phyloP scores from a whole-genome alignment of 2,888 invertebrate species.

The Drosophila paramelanica region DNA sequence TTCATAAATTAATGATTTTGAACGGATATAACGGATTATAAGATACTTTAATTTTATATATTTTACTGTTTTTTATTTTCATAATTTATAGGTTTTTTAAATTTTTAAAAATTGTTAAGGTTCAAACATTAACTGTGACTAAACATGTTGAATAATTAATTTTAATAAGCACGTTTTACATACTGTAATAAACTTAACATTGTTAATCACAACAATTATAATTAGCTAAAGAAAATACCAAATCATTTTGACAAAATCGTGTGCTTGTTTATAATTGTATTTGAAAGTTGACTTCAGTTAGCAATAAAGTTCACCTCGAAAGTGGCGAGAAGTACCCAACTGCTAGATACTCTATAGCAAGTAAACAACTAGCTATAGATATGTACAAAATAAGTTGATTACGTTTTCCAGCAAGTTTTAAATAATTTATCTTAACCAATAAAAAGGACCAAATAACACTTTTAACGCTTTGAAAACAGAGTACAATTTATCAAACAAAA shows the following conservation, averaged over 20 bases:
- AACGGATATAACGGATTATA: too few relatives aligned
- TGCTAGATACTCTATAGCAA: background rate
- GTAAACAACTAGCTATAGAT: background rate
- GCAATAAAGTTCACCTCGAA: background rate
- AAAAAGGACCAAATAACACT: background rate
- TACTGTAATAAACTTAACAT: too few relatives aligned
- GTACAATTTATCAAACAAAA: conserved; percentile 1
- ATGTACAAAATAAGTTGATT: too few relatives aligned
- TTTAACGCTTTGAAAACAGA: background rate
- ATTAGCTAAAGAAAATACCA: background rate
- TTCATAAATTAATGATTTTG: too few relatives aligned
- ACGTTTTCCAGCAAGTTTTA: background rate
- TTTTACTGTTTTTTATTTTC: too few relatives aligned
- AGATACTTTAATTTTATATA: too few relatives aligned
- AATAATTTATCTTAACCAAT: background rate
- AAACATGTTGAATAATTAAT: too few relatives aligned
- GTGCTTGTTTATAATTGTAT: background rate
- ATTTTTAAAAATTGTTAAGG: too few relatives aligned
- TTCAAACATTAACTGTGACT: too few relatives aligned
- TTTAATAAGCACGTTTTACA: too few relatives aligned
- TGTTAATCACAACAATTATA: background rate
- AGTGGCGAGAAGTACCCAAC: background rate
- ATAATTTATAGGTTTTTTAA: too few relatives aligned
- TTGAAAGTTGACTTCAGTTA: background rate
- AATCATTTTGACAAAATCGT: background rate